phyloP scores from a whole-genome alignment of 2,113 vertebrate genomes.

The Mandrillus leucophaeus region DNA sequence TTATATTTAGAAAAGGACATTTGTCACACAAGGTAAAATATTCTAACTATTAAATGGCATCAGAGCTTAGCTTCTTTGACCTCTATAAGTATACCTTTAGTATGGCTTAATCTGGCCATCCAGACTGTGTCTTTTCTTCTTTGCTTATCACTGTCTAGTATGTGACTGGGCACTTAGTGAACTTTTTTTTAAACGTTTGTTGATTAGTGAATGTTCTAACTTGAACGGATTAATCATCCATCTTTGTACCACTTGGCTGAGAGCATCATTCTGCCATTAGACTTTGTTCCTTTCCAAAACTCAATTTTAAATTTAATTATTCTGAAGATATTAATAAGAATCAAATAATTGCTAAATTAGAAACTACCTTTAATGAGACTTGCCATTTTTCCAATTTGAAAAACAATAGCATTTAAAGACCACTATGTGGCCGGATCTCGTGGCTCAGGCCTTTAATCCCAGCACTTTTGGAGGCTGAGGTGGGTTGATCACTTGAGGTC shows the following conservation, averaged over 20 bases:
- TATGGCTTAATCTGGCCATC: background rate
- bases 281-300: background rate
- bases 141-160: background rate
- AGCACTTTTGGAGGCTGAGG: too few relatives aligned
- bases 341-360: background rate
- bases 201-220: background rate
- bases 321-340: background rate
- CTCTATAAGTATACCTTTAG: fast-evolving
- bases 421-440: too few relatives aligned
- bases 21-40: background rate
- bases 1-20: background rate
- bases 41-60: background rate
- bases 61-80: background rate
- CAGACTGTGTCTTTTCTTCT: background rate
- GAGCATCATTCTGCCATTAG: background rate
- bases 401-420: background rate
- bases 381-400: constrained; percentile 46
- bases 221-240: background rate
- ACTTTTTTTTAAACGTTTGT: background rate
- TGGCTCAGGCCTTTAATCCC: too few relatives aligned
- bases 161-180: background rate
- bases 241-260: background rate
- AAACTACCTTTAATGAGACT: background rate
- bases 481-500: too few relatives aligned
- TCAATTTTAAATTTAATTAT: background rate